phyloP scores from a whole-genome alignment of 2,113 vertebrate genomes.

The Monopterus albus region DNA sequence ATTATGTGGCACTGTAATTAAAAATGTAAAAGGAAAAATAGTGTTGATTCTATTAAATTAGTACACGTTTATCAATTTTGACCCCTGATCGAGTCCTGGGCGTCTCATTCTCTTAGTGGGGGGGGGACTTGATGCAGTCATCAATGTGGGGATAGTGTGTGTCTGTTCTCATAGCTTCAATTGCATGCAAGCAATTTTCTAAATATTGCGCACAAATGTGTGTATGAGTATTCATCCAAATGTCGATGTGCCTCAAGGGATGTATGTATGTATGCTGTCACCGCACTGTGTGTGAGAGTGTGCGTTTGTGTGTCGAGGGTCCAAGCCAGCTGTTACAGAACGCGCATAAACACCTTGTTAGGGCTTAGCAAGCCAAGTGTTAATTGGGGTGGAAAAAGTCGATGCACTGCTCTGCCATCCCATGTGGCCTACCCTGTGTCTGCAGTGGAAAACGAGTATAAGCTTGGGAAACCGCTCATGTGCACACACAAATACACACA shows the following conservation, averaged over 20 bases:
- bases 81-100: no score
- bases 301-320: slow-evolving; percentile 36
- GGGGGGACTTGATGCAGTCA: no score
- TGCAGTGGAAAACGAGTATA: slow-evolving; percentile 35
- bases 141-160: neutral
- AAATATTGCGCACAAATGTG: slow-evolving; percentile 21
- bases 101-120: no score
- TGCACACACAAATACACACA: slow-evolving; percentile 2
- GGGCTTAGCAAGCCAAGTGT: slow-evolving; percentile 72
- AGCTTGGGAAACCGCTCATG: slow-evolving; percentile 30
- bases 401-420: slow-evolving; percentile 56
- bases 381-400: slow-evolving; percentile 76
- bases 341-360: slow-evolving; percentile 79
- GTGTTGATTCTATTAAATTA: neutral
- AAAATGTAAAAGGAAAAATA: neutral
- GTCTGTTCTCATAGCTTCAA: slow-evolving; percentile 3
- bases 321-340: slow-evolving; percentile 70
- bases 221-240: slow-evolving; percentile 47
- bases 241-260: slow-evolving; percentile 50
- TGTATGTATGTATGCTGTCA: slow-evolving; percentile 7
- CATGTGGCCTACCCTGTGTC: slow-evolving; percentile 42
- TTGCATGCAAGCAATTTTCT: slow-evolving; percentile 20
- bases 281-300: slow-evolving; percentile 39
- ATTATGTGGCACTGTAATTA: neutral
- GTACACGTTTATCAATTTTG: neutral